Base-by-base conservation (phyloP, 1,140 invertebrate species). In the Scaptomyza montana region DNA sequence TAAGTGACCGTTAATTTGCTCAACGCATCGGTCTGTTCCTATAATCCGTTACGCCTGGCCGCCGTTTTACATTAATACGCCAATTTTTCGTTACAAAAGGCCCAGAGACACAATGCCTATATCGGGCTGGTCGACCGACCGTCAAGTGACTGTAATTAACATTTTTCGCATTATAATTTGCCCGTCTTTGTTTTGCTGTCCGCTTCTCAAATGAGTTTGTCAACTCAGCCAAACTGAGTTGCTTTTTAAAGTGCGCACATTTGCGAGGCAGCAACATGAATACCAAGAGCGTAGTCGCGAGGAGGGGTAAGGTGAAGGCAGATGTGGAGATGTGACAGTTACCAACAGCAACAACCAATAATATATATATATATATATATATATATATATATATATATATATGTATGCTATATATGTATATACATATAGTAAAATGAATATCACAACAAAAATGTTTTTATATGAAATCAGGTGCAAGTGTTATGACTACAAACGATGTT, bases 131-230 rank as follows among this genome's bases (percentile, higher is more conserved):
- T 53, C 30, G 30, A 33, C 30, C 30, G 30, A 6, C 30, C 30
- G 30, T 6, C 59, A 57, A 76, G 80, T 76, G 78, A 65, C 84
- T 78, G 84, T 73, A 87, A 87, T 87, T 87, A 87, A 89, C 78
- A 89, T 82, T 89, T 72, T 72, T 73, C 74, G 84, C 78, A 87
- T 89, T 87, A 89, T 89, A 87, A 89, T 87, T 87, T 89, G 75
- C 84, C 75, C 59, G 54, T 72, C 60, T 72, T 74, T 86, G 70
- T 87, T 86, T 73, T 66, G 74, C 80, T 55, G 69, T 78, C 56
- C 69, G 66, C 47, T 65, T n/a, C 39, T 75, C 60, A 69, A 72
- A 45, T 65, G 41, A 28, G 33, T 19, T 64, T 57, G 46, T 46
- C 74, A 62, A 57, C 39, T 28, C 49, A 28, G 16, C 64, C 25